Percentiles rank a stretch among this genome's conserved stretches.
Conservation (phyloP, 2,888 invertebrate species). For the Lasioglossum villosulum region DNA sequence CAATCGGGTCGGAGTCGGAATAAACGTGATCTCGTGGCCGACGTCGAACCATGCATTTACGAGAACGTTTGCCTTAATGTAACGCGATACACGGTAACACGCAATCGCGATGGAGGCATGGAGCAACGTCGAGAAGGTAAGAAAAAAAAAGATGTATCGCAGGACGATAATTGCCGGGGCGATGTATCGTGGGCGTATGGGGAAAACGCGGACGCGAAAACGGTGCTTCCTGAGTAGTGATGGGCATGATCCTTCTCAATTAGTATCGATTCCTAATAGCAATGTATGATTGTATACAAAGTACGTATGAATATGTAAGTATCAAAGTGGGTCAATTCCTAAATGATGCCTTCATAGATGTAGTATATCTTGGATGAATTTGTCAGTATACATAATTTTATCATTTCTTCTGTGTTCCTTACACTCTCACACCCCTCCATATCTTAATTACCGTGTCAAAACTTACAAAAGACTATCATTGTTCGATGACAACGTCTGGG, state of each 20-base stretch:
- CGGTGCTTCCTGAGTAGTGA: constrained; percentile 20
- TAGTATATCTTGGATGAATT: neutral
- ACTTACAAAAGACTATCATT: neutral
- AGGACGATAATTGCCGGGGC: constrained; percentile 44
- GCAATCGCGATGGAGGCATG: constrained; percentile 37
- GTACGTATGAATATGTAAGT: neutral
- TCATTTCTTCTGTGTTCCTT: neutral
- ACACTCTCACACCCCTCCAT: too few species aligned
- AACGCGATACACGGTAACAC: constrained; percentile 48
- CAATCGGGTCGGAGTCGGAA: constrained; percentile 11
- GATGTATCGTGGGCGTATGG: constrained; percentile 55
- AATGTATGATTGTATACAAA: neutral
- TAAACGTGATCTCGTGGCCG: constrained; percentile 8
- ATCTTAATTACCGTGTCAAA: neutral
- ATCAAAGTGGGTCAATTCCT: neutral
- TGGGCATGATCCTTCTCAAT: constrained; percentile 3
- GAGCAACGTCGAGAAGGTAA: neutral
- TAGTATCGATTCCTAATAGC: neutral
- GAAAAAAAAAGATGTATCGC: neutral
- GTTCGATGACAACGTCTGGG: neutral
- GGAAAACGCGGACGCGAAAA: constrained; percentile 37
- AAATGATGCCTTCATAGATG: neutral
- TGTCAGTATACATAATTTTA: neutral
- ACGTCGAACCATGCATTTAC: constrained; percentile 21
- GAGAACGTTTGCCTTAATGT: constrained; percentile 13